Conservation (phyloP, 2,888 invertebrate genomes). For the Sussaba pulchella region DNA sequence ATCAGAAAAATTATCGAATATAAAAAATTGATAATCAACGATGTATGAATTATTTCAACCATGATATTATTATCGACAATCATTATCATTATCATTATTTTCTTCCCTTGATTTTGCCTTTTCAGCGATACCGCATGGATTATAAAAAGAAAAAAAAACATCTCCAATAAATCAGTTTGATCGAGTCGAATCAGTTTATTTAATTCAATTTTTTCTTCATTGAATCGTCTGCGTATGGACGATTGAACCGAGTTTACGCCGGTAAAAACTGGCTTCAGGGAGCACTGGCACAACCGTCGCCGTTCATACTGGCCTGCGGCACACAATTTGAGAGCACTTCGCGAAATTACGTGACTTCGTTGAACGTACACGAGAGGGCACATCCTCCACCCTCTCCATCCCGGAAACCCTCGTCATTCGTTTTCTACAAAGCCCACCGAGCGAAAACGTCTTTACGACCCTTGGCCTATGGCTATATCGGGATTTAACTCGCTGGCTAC, state of each 20-base stretch:
- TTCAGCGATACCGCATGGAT: not conserved
- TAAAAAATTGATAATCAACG: too few relatives aligned
- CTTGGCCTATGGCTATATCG: constrained; percentile 36
- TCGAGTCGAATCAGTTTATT: constrained; percentile 7
- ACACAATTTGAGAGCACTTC: constrained; percentile 63
- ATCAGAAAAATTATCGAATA: too few relatives aligned
- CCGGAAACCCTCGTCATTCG: constrained; percentile 64
- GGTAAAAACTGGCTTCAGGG: constrained; percentile 5
- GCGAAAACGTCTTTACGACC: constrained; percentile 51
- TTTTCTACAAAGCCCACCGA: constrained; percentile 56
- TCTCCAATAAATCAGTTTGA: constrained; percentile 9
- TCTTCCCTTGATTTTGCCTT: not conserved
- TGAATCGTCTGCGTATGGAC: constrained; percentile 22
- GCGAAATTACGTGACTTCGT: constrained; percentile 66
- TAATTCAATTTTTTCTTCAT: too few relatives aligned
- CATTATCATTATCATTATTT: constrained; percentile 12
- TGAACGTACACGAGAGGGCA: constrained; percentile 54
- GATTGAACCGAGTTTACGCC: not conserved
- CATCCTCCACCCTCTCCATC: constrained; percentile 38
- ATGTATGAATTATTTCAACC: too few relatives aligned
- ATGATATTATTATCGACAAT: too few relatives aligned
- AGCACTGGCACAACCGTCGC: constrained; percentile 27
- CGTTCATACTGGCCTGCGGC: constrained; percentile 48
- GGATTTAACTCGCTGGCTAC: constrained; percentile 18
- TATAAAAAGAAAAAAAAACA: too few relatives aligned